Percentiles rank a stretch among this genome's conserved stretches.
Conservation (phyloP, 2,113 vertebrate genomes). For the Pithys albifrons region DNA sequence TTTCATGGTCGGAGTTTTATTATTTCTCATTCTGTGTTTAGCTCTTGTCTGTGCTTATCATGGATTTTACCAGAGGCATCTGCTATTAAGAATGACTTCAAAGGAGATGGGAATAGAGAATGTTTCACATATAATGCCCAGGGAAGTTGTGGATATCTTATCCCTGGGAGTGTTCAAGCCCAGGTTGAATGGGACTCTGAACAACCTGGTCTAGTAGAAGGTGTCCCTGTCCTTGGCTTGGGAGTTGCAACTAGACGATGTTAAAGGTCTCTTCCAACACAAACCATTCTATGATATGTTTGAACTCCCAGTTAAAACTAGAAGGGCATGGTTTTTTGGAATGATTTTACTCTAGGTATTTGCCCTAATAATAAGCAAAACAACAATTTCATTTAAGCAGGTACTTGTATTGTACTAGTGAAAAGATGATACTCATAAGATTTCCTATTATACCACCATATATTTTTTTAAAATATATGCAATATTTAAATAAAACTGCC, state of each 20-base stretch:
- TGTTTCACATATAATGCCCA: not conserved
- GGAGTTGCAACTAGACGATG: not conserved
- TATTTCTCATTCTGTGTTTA: not conserved
- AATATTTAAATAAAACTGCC: not conserved
- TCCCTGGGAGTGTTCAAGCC: not conserved
- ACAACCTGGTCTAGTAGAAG: not conserved
- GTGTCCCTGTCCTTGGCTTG: not conserved
- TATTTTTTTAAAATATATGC: not conserved
- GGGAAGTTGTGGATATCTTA: not conserved
- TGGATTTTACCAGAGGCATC: not conserved
- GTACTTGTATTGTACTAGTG: not conserved
- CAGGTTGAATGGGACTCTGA: not conserved
- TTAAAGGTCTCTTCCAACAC: not conserved
- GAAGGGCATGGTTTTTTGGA: not conserved
- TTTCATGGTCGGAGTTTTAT: not conserved
- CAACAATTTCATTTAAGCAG: not conserved
- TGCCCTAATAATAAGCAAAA: not conserved
- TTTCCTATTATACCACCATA: not conserved
- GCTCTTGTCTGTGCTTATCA: not conserved
- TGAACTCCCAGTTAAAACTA: not conserved
- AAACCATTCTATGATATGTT: not conserved
- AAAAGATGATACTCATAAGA: not conserved
- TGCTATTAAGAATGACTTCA: not conserved
- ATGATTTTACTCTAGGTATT: accelerated
- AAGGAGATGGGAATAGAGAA: not conserved